These are phyloP conservation scores for Enhydra lutris DNA, from an alignment of 2,113 vertebrate species.

Conservation along the genomic window DNA sequence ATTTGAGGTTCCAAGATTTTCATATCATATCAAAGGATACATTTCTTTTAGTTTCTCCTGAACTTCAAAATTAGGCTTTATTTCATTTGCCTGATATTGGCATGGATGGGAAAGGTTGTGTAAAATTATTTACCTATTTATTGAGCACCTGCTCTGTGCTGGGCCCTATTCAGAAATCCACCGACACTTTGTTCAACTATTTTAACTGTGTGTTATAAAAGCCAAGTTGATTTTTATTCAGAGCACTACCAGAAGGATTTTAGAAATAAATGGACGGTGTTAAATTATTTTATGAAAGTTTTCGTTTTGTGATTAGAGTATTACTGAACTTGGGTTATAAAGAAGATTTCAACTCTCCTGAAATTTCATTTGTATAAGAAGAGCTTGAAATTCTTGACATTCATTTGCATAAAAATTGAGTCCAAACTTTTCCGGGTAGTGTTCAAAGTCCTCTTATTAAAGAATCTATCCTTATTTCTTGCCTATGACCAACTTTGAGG, in stretches of 20 bases:
- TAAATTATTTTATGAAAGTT: slow-evolving; percentile 25
- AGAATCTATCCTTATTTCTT: not conserved
- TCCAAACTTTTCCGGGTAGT: not conserved
- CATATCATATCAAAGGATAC: not conserved
- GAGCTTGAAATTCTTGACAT: slow-evolving; percentile 8
- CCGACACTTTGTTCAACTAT: not conserved
- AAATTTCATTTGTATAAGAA: slow-evolving; percentile 44
- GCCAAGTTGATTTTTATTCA: not conserved
- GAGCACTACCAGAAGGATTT: not conserved
- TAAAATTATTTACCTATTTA: not conserved
- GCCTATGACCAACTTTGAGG: not conserved
- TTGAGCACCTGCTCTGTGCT: not conserved
- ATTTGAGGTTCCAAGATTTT: not conserved
- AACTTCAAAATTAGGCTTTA: not conserved
- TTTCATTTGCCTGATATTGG: not conserved
- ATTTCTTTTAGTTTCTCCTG: not conserved
- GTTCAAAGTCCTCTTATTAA: not conserved
- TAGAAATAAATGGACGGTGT: not conserved
- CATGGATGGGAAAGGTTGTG: not conserved
- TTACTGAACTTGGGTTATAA: slow-evolving; percentile 22
- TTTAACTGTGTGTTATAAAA: not conserved
- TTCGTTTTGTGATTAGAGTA: slow-evolving; percentile 31
- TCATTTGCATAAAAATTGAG: slow-evolving; percentile 34
- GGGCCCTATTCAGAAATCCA: not conserved
- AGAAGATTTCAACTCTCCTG: slow-evolving; percentile 5